Base-by-base conservation (phyloP, 64 coral and sea anemone species). In the Actinia tenebrosa region DNA sequence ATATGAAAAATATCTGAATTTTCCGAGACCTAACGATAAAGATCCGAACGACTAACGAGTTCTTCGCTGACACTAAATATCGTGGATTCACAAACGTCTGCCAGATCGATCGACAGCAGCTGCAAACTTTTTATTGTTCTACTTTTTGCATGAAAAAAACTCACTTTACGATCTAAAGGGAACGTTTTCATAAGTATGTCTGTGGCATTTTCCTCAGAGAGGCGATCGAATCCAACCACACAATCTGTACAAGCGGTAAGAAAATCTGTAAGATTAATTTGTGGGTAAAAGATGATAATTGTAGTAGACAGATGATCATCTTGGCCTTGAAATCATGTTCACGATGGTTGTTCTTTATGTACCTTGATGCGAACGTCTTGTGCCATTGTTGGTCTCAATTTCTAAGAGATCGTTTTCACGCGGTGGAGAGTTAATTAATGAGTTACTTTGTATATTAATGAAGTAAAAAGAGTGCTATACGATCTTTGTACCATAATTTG, bases 221-320 rank as follows among this genome's bases (percentile, higher is more conserved):
- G 83, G 20, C 83, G 83, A 19, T 64, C 83, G 17, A 64, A 62
- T 59, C 83, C 83, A 27, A 85, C 26, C 53, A 61, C 83, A 44
- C 83, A 85, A 26, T 85, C 83, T 10, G 83, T 85, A 1, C 83
- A 85, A 85, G 55, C 53, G 83, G 83, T 85, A 85, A 64, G 83
- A 1, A 27, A 13, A 75, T 75, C 69, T 30, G 69, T 75, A 3
- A 14, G 14, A 75, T 75, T 75, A 75, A 75, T 75, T 69, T 69
- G 64, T 69, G 64, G 64, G 20, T 42, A 52, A 37, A 37, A 37
- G 30, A 37, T 37, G 30, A 37, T 37, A 37, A 37, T 37, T 37
- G 30, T 37, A 37, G 30, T 83, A 42, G 26, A 72, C 10, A 42
- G 69, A 26, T 27, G 18, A 30, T 30, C 10, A 30, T 26, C 69